A percentile compares a stretch with the other conserved stretches of the same genome.
Evolutionary conservation across 1,140 invertebrate genomes (phyloP).

Genomic region (Gyrodactylus salaris): DNA sequence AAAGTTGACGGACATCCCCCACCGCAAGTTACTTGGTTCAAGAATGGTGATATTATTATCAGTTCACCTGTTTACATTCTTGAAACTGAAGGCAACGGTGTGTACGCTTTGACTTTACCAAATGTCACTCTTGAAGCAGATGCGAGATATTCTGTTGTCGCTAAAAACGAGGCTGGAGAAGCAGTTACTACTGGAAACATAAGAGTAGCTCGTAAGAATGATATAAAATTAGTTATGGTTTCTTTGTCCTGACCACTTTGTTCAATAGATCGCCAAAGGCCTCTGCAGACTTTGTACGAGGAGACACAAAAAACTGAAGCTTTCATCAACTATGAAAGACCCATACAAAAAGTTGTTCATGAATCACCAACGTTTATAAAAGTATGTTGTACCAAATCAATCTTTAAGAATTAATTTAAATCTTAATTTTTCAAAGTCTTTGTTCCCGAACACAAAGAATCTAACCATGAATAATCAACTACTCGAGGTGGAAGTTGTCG

Average conservation of each 20-base stretch:
- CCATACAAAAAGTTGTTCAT: neutral
- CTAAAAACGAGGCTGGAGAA: constrained; percentile 4
- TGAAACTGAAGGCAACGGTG: neutral
- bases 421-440: neutral
- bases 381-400: neutral
- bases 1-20: constrained; percentile 7
- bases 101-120: neutral
- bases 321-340: neutral
- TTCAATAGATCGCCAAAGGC: neutral
- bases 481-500: constrained; percentile 10
- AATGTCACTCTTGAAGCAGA: neutral
- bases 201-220: neutral
- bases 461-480: neutral
- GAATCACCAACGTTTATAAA: neutral
- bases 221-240: no score
- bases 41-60: neutral
- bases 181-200: neutral
- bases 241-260: no score
- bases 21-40: constrained; percentile 9
- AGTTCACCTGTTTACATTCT: neutral
- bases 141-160: neutral
- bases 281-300: neutral
- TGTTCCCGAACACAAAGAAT: neutral
- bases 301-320: neutral
- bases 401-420: neutral